Base-by-base conservation (phyloP, 2,797 vertebrate species). In the Anisognathus igniventris region DNA sequence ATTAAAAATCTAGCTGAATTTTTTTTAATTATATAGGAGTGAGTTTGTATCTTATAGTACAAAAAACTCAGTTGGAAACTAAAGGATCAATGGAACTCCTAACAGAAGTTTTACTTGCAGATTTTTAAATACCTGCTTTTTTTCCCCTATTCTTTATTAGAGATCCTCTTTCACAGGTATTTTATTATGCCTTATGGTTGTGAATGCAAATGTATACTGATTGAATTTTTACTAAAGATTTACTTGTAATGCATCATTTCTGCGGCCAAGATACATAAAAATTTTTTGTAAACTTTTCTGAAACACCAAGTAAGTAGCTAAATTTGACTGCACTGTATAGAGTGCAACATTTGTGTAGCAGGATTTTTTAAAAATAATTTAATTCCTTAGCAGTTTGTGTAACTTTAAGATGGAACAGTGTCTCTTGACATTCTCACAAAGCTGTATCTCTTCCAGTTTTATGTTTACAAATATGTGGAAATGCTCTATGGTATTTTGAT, bases 211-310 rank as follows among this genome's bases (percentile, higher is more conserved):
- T n/a, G 8, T 4, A 25, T 62, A 28, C 3, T 27, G 28, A 75
- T 15, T 39, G 27, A 78, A 39, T 39, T 2, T 0, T 56, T 81
- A 53, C 14, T 53, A 17, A 62, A 83, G 2, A 28, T 19, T 53
- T 42, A n/a, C 3, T 44, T 88, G 11, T 20, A 25, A 61, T 71
- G 40, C 45, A 35, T 18, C 0, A 80, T 56, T 85, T 25, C 10
- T 70, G 10, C 3, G 0, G 23, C 10, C 27, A 73, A 72, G 6
- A n/a, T 45, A 30, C 0, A 0, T 28, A 90, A 57, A 71, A n/a
- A 7, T n/a, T 28, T 86, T n/a, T 58, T 24, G 33, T 51, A 89
- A 73, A 33, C 7, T 31, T 42, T 28, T 58, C 15, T 50, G 27
- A 31, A 65, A 71, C 8, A 44, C 3, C 35, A 53, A 71, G 10